Conservation (phyloP, 2,888 invertebrate genomes). For the Agonopterix heracliana region DNA sequence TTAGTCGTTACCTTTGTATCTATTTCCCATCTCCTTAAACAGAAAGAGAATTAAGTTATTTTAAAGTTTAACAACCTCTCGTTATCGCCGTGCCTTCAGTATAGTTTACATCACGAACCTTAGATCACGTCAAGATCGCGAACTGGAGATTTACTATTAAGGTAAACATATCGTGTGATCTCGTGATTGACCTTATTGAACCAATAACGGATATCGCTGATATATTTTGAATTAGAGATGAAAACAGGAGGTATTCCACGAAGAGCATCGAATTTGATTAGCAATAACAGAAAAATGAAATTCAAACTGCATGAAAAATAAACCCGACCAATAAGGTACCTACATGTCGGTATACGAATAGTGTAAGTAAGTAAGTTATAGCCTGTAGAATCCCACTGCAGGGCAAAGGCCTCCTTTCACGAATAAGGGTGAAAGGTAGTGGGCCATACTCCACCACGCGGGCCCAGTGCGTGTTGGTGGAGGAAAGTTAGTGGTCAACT, state of each 20-base stretch:
- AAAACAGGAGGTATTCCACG: too few species aligned
- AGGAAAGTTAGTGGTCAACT: too few species aligned
- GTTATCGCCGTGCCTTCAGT: constrained; percentile 13
- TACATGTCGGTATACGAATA: too few species aligned
- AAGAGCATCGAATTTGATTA: too few species aligned
- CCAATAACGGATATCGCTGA: constrained; percentile 15
- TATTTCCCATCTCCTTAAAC: constrained; percentile 7
- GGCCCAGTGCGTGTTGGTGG: too few species aligned
- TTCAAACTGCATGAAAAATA: background rate
- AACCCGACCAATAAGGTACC: too few species aligned
- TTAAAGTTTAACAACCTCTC: constrained; percentile 20
- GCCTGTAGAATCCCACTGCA: too few species aligned
- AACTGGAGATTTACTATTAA: constrained; percentile 48
- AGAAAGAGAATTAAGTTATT: background rate
- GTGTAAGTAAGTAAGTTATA: too few species aligned
- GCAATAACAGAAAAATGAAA: background rate
- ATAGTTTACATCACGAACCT: constrained; percentile 40
- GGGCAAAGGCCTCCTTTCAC: too few species aligned
- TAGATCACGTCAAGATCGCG: constrained; percentile 57
- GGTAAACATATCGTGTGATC: constrained; percentile 53
- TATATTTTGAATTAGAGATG: too few species aligned
- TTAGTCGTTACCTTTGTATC: background rate
- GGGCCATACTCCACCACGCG: too few species aligned
- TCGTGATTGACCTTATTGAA: constrained; percentile 19
- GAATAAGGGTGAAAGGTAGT: too few species aligned